Conservation (phyloP, 2,888 invertebrate species). For the Drosophila kanekoi region DNA sequence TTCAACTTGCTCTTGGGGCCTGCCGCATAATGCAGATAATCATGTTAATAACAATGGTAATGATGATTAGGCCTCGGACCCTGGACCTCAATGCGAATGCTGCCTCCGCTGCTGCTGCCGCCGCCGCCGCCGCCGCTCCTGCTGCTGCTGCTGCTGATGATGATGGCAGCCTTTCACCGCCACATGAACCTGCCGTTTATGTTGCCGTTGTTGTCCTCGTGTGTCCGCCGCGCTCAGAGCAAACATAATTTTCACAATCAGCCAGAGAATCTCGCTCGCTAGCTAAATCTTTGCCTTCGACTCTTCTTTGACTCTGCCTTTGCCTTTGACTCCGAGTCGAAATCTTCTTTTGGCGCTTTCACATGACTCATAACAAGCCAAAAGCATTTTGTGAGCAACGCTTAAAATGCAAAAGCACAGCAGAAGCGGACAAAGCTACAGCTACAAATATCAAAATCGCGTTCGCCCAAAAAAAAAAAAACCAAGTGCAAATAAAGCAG, state of each 20-base stretch:
- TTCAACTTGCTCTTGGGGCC: constrained; percentile 74
- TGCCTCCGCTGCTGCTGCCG: constrained; percentile 1
- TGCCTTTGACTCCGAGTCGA: constrained; percentile 24
- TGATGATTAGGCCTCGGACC: constrained; percentile 74
- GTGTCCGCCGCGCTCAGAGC: constrained; percentile 71
- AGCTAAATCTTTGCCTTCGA: constrained; percentile 34
- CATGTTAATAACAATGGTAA: constrained; percentile 81
- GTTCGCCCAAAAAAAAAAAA: constrained; percentile 41
- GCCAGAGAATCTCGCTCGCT: constrained; percentile 61
- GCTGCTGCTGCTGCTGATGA: constrained; percentile 50
- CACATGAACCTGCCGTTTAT: constrained; percentile 74
- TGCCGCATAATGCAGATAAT: constrained; percentile 76
- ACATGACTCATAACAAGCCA: constrained; percentile 79
- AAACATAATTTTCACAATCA: constrained; percentile 80
- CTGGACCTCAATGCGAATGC: constrained; percentile 48
- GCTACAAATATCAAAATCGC: constrained; percentile 64
- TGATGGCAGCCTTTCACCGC: constrained; percentile 81
- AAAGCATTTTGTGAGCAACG: constrained; percentile 66
- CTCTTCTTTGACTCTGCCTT: constrained; percentile 29
- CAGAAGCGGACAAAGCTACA: constrained; percentile 46
- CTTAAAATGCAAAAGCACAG: constrained; percentile 68
- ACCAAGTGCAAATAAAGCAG: background rate
- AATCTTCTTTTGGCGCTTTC: constrained; percentile 68
- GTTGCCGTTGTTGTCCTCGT: constrained; percentile 58
- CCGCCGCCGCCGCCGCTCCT: constrained; percentile 3